Base-by-base conservation (phyloP, 2,113 vertebrate species). In the Colius striatus region DNA sequence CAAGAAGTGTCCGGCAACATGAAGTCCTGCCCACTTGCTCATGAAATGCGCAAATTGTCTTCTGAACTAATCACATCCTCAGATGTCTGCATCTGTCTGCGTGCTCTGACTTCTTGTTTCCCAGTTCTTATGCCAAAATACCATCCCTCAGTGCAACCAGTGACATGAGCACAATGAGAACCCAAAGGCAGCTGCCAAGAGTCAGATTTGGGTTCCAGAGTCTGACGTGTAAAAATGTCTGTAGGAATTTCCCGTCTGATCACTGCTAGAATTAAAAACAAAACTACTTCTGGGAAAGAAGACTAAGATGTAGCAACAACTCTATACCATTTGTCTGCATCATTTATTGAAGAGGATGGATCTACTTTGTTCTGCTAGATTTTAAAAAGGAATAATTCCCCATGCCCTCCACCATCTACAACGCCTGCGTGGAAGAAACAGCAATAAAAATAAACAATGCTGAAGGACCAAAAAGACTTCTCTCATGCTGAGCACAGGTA, bases 131-230 rank as follows among this genome's bases (percentile, higher is more conserved):
- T 0, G 2, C 43, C 79, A 72, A 65, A 92, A 65, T 8, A 17
- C 3, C 71, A 55, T 15, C 34, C 21, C 7, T 78, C 3, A 2
- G 5, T 6, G 0, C 30, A 58, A 43, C 47, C 22, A 45, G 25
- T 41, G 81, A 55, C 0, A 0, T 15, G 20, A 76, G 10, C 6
- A 6, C 0, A 0, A 18, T 1, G 1, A 10, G 8, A 25, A 61
- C 18, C 2, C 0, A 1, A 26, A 66, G 17, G 27, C 18, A 80
- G 13, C 34, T 67, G 27, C n/a, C 68, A 78, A 43, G 5, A 84
- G 34, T 47, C 45, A 34, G 53, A 51, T 67, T 34, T 78, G 22
- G 15, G 29, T 82, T 89, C 62, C 53, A 45, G 66, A 57, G 11
- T 21, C 38, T 72, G 32, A 17, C 45, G 23, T 4, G 6, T 57